These are phyloP conservation scores for Spodoptera exigua DNA, from an alignment of 2,888 invertebrate species.

Conservation along the genomic window DNA sequence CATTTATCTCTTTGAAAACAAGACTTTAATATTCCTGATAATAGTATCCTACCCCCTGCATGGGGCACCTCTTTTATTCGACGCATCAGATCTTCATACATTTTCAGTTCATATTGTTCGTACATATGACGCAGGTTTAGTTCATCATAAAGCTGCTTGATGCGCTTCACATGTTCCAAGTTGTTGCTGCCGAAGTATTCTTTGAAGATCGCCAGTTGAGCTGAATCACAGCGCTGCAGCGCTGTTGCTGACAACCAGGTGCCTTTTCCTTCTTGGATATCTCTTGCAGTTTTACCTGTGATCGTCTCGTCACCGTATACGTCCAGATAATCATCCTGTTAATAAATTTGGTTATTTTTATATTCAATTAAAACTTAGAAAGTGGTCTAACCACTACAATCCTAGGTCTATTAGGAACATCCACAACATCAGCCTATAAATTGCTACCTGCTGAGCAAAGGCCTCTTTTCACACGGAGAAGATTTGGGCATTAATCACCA, in stretches of 20 bases:
- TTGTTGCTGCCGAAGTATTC: slow-evolving; percentile 92
- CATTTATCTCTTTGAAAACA: slow-evolving; percentile 5
- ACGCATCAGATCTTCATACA: slow-evolving; percentile 10
- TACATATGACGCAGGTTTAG: slow-evolving; percentile 84
- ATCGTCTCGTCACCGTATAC: slow-evolving; percentile 1
- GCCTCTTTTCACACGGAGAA: no score
- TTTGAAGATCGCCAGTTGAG: slow-evolving; percentile 87
- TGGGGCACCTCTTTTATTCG: slow-evolving; percentile 19
- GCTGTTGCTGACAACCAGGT: slow-evolving; percentile 96
- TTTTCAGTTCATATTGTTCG: slow-evolving; percentile 1
- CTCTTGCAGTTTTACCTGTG: slow-evolving; percentile 88
- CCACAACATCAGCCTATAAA: no score
- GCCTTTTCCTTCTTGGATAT: slow-evolving; percentile 97
- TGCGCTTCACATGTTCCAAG: slow-evolving; percentile 87
- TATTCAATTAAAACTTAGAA: no score
- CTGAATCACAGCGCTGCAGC: slow-evolving; percentile 91
- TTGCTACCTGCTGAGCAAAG: no score
- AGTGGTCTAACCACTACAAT: no score
- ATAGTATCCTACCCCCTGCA: slow-evolving; percentile 4
- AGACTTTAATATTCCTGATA: slow-evolving; percentile 18
- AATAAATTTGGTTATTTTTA: neutral
- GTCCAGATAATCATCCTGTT: slow-evolving; percentile 29
- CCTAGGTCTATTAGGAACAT: no score
- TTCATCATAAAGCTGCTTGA: slow-evolving; percentile 83
- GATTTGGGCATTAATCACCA: no score